Evolutionary conservation across 2,888 invertebrate genomes (phyloP), one percentile per base, ranked within the genome.

Genomic region (Cataglyphis livida): DNA sequence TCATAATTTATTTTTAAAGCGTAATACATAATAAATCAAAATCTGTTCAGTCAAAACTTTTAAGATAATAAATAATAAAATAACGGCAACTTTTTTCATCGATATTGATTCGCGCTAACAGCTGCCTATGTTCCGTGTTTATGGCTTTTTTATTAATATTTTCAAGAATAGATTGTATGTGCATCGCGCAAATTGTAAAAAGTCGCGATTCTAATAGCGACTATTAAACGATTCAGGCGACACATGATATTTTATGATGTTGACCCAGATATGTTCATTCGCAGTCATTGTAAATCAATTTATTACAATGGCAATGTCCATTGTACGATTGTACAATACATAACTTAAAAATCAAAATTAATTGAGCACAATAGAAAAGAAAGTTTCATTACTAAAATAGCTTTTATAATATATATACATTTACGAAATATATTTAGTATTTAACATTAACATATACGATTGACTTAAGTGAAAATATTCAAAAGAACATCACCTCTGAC

Each of bases 211-310:
- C 21, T 6, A 83, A 62, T 62, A 21, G 3, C 25, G 48, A 74
- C 65, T 75, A n/a, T 44, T 59, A 57, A 64, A 64, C 32, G 59
- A 61, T 28, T 74, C 59, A 66, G 10, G 32, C 38, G 32, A 21
- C 28, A 57, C 32, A 64, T 59, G n/a, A 21, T 59, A 57, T 68
- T 54, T 44, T 61, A 83, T 82, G 83, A 84, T 68, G 84, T 84
- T 89, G 92, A 85, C 92, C 92, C 87, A 91, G 88, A 91, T 92
- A 75, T 81, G 85, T 83, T 74, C 61, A 90, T 90, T 90, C 85
- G 71, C 86, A 87, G 70, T 83, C 87, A 92, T 92, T 92, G 89
- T 88, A 91, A 91, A 92, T 92, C 92, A 92, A 92, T 92, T 92
- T 88, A 81, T 88, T 76, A 85, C 89, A 90, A 91, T 59, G 61